These are phyloP conservation scores for Eudorcas thomsonii DNA, from an alignment of 2,113 vertebrate species.

Conservation along the genomic window DNA sequence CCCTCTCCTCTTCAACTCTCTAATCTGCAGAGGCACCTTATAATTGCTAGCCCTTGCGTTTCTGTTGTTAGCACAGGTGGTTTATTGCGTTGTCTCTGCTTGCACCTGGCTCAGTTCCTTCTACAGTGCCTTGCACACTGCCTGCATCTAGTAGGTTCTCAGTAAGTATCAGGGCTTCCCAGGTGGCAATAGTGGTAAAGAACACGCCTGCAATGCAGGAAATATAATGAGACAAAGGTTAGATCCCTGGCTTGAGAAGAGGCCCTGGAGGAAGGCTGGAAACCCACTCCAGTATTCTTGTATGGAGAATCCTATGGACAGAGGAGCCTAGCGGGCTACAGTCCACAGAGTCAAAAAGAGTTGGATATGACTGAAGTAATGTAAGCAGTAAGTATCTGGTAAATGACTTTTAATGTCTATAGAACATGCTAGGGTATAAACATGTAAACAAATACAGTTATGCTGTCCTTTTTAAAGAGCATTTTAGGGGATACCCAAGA, in stretches of 20 bases:
- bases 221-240: neutral
- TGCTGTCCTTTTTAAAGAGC: neutral
- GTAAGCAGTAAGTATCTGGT: neutral
- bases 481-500: neutral
- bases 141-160: neutral
- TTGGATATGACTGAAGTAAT: neutral
- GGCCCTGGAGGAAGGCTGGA: neutral
- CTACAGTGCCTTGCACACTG: neutral
- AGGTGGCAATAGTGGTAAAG: neutral
- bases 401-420: slow-evolving; percentile 11
- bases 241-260: neutral
- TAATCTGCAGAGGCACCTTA: neutral
- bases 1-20: neutral
- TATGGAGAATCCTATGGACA: neutral
- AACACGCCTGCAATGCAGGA: neutral
- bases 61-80: neutral
- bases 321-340: neutral
- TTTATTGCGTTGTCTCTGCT: neutral
- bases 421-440: neutral
- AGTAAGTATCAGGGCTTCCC: neutral
- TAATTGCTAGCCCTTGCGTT: neutral
- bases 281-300: neutral
- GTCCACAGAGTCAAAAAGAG: neutral
- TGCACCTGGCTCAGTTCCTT: neutral
- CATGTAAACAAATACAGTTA: neutral